Percentiles rank a stretch among this genome's conserved stretches.
Conservation (phyloP, 1,140 invertebrate genomes). For the Papilio glaucus region DNA sequence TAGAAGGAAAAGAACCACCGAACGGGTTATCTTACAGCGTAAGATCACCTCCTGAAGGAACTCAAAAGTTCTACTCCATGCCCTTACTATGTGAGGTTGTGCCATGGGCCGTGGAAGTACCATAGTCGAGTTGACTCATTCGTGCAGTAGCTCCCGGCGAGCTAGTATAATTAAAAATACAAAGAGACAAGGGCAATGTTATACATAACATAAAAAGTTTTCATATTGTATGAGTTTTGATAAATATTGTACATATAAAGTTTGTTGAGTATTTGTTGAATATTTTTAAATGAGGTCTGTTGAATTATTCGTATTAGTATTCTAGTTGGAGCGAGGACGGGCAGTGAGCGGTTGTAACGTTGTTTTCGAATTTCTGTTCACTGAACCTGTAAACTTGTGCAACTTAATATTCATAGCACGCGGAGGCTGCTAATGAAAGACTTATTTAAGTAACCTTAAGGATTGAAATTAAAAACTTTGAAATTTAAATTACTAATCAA, state of each 20-base stretch:
- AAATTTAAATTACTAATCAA: conserved; percentile 77
- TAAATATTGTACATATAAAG: neutral
- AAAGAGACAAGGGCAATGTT: neutral
- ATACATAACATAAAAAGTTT: neutral
- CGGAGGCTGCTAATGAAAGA: conserved; percentile 78
- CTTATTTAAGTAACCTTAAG: conserved; percentile 76
- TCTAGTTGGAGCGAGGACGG: conserved; percentile 1
- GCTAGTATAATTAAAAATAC: neutral
- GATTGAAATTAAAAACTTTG: conserved; percentile 79
- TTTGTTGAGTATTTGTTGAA: conserved; percentile 8
- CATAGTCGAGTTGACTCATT: no score
- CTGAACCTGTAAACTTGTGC: conserved; percentile 56
- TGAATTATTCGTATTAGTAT: conserved; percentile 22
- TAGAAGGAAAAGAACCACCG: no score
- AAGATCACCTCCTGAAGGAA: no score
- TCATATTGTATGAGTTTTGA: neutral
- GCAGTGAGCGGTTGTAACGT: neutral
- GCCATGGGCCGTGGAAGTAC: no score
- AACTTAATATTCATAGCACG: conserved; percentile 75
- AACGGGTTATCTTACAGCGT: no score
- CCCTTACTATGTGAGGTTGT: no score
- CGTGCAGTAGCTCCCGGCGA: no score
- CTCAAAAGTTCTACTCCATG: no score
- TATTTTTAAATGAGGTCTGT: neutral
- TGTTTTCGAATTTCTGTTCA: conserved; percentile 64